Evolutionary conservation across 2,888 invertebrate genomes (phyloP).

Genomic region (Ametastegia equiseti): DNA sequence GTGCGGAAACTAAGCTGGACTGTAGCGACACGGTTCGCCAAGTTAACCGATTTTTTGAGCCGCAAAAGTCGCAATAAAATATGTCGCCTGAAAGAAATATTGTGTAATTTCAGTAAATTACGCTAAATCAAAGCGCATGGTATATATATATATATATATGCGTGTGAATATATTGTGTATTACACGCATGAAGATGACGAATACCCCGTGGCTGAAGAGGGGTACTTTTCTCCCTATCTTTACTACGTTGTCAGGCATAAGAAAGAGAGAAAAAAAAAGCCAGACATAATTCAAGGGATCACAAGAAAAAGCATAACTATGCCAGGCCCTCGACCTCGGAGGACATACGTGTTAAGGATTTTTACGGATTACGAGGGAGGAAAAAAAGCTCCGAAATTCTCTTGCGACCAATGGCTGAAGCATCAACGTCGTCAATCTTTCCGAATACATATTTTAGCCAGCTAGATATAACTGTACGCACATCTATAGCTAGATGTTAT

Average conservation of each 20-base stretch:
- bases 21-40: not conserved
- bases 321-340: constrained; percentile 27
- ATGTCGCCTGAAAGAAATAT: constrained; percentile 14
- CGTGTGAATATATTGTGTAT: constrained; percentile 23
- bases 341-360: constrained; percentile 40
- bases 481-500: not conserved
- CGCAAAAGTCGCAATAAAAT: not conserved
- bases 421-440: constrained; percentile 4
- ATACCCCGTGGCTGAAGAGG: not conserved
- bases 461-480: not conserved
- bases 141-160: no score
- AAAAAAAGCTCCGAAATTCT: not conserved
- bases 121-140: not conserved
- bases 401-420: not conserved
- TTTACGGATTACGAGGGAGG: constrained; percentile 28
- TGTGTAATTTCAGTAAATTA: constrained; percentile 17
- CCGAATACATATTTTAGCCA: not conserved
- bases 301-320: constrained; percentile 41
- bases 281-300: constrained; percentile 40
- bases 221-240: constrained; percentile 29
- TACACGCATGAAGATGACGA: constrained; percentile 33
- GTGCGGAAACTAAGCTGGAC: not conserved
- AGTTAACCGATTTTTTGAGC: not conserved
- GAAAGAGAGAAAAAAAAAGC: constrained; percentile 6
- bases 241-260: constrained; percentile 10